These are phyloP conservation scores for Nematolebias whitei DNA, from an alignment of 2,113 vertebrate genomes.

Conservation along the genomic window DNA sequence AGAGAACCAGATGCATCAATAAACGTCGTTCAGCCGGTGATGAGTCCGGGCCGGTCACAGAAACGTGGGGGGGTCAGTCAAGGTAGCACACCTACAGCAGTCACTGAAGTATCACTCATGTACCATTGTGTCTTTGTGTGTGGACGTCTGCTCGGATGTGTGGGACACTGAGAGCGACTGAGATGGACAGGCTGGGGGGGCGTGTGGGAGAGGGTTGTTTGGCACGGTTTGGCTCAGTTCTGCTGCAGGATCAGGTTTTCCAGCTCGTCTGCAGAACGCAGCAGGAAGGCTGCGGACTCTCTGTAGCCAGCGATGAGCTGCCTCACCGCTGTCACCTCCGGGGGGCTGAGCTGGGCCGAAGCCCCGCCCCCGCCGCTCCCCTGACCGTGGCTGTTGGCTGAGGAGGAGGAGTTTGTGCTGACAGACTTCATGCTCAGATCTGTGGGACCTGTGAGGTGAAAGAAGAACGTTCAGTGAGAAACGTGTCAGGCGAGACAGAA, in stretches of 20 bases:
- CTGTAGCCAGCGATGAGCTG: constrained; percentile 98
- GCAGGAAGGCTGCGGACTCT: constrained; percentile 95
- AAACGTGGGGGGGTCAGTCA: constrained; percentile 48
- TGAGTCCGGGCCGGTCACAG: constrained; percentile 54
- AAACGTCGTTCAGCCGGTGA: constrained; percentile 62
- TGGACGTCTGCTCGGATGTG: constrained; percentile 45
- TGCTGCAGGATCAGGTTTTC: constrained; percentile 99
- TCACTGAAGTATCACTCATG: constrained; percentile 57
- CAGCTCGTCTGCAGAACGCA: constrained; percentile 98
- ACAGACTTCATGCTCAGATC: constrained; percentile 99
- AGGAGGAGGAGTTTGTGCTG: constrained; percentile 87
- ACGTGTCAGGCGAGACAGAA: background rate
- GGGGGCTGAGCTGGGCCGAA: constrained; percentile 94
- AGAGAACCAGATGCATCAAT: constrained; percentile 73
- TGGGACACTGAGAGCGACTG: constrained; percentile 49
- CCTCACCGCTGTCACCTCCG: constrained; percentile 94
- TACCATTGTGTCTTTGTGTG: constrained; percentile 58
- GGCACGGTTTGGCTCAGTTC: constrained; percentile 85
- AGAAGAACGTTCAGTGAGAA: background rate
- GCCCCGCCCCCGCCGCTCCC: constrained; percentile 87
- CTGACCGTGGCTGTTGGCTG: constrained; percentile 87
- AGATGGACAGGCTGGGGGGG: constrained; percentile 38
- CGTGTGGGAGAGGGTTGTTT: constrained; percentile 21
- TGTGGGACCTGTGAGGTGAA: constrained; percentile 87
- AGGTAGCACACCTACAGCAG: constrained; percentile 59